Percentiles rank a stretch among this genome's conserved stretches.
Conservation (phyloP, 1,140 invertebrate species). For the Euglossa dilemma region DNA sequence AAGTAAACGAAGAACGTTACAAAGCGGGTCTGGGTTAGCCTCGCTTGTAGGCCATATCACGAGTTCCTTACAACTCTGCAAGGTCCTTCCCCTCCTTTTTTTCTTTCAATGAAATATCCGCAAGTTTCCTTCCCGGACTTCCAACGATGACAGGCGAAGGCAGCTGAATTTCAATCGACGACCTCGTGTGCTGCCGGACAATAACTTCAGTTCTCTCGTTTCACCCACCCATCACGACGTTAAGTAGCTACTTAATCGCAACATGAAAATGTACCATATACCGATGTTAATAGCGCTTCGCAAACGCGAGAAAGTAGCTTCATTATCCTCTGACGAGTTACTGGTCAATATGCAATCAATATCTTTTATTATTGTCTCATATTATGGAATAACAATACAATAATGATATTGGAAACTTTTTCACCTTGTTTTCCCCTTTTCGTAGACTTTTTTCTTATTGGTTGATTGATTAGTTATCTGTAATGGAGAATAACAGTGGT, state of each 20-base stretch:
- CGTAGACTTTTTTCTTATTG: neutral
- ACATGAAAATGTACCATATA: neutral
- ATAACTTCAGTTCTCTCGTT: neutral
- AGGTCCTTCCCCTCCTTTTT: conserved; percentile 29
- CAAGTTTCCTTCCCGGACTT: conserved; percentile 44
- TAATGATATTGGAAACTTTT: neutral
- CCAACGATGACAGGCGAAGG: conserved; percentile 28
- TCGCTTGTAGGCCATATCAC: conserved; percentile 49
- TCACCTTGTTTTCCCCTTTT: neutral
- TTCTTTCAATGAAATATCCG: conserved; percentile 37
- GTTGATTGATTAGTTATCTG: neutral
- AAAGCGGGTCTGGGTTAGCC: neutral
- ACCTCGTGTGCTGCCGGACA: conserved; percentile 18
- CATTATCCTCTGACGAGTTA: neutral
- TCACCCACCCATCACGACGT: conserved; percentile 14
- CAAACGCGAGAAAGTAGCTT: neutral
- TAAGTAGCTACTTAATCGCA: neutral
- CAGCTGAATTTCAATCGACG: conserved; percentile 36
- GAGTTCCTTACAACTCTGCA: conserved; percentile 40
- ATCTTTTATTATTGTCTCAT: neutral
- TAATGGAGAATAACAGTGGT: no score
- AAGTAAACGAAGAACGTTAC: conserved; percentile 29
- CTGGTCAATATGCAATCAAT: neutral
- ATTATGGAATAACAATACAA: neutral
- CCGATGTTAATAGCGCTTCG: neutral